A percentile compares a stretch with the other conserved stretches of the same genome.
Evolutionary conservation across 2,113 vertebrate species (phyloP).

Genomic region (Rhinoptilus africanus): DNA sequence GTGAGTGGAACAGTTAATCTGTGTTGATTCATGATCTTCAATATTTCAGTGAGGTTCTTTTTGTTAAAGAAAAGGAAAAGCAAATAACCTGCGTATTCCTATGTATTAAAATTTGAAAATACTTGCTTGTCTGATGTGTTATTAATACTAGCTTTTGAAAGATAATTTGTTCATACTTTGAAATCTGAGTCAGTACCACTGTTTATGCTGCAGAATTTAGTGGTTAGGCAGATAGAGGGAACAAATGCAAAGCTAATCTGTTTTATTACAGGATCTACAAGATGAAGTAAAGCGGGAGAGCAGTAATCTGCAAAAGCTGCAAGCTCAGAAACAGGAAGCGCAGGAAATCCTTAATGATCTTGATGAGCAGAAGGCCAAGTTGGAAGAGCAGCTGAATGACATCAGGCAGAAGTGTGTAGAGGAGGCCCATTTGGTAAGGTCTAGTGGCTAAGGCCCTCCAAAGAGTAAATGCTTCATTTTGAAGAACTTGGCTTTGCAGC

Average conservation of each 20-base stretch:
- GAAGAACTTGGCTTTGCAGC: neutral
- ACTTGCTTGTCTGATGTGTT: neutral
- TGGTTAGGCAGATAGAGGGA: neutral
- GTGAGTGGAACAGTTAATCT: neutral
- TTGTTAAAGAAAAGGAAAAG: neutral
- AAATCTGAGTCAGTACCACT: neutral
- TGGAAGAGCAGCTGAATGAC: slow-evolving; percentile 90
- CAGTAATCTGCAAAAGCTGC: slow-evolving; percentile 85
- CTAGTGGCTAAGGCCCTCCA: neutral
- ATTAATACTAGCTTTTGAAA: neutral
- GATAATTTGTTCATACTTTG: neutral
- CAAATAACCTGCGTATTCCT: neutral
- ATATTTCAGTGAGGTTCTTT: neutral
- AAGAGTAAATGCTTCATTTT: neutral
- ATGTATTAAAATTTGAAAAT: neutral
- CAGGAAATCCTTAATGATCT: slow-evolving; percentile 89
- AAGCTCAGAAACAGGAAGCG: slow-evolving; percentile 88
- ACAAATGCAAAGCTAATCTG: neutral
- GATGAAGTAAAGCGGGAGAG: slow-evolving; percentile 90
- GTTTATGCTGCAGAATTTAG: neutral
- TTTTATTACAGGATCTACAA: slow-evolving; percentile 87
- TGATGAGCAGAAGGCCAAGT: slow-evolving; percentile 88
- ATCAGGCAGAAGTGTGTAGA: slow-evolving; percentile 89
- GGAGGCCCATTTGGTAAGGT: slow-evolving; percentile 86
- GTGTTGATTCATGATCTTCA: neutral